These are phyloP conservation scores for Denticeps clupeoides DNA, from an alignment of 2,797 vertebrate species.

Conservation along the genomic window DNA sequence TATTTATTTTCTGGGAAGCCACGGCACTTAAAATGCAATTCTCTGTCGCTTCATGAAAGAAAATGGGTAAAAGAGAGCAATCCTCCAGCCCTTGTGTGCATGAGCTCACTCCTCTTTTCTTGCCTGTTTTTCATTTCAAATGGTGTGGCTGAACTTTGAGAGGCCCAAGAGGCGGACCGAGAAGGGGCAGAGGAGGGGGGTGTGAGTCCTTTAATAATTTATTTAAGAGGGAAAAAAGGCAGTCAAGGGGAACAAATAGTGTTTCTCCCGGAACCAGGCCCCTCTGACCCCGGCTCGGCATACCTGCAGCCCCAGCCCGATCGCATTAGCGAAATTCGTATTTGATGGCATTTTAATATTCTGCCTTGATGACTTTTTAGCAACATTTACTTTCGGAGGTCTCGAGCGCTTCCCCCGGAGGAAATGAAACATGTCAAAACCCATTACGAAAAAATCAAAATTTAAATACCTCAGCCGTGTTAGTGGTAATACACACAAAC, in stretches of 20 bases:
- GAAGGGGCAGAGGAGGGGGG: constrained; percentile 67
- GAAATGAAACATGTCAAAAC: constrained; percentile 99
- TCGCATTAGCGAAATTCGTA: constrained; percentile 99
- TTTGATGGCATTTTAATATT: constrained; percentile 99
- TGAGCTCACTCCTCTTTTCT: constrained; percentile 37
- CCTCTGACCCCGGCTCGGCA: constrained; percentile 72
- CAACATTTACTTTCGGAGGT: constrained; percentile 99
- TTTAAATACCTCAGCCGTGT: constrained; percentile 99
- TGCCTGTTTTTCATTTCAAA: constrained; percentile 59
- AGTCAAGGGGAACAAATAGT: constrained; percentile 99
- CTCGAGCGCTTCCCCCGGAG: constrained; percentile 91
- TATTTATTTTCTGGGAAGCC: background rate
- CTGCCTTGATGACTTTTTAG: constrained; percentile 99
- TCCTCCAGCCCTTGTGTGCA: constrained; percentile 27
- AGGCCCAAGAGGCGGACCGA: constrained; percentile 74
- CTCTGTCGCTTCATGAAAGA: constrained; percentile 3
- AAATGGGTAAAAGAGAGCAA: constrained; percentile 18
- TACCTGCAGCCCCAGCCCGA: constrained; percentile 92
- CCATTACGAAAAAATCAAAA: constrained; percentile 99
- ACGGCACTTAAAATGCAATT: constrained; percentile 2
- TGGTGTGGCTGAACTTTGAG: constrained; percentile 73
- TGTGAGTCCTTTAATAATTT: constrained; percentile 73
- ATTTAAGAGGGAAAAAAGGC: constrained; percentile 75
- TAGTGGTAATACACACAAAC: constrained; percentile 90
- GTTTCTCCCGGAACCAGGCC: constrained; percentile 93